A percentile compares a stretch with the other conserved stretches of the same genome.
phyloP scores from a whole-genome alignment of 2,888 invertebrate species.

The Agrilus biguttatus region DNA sequence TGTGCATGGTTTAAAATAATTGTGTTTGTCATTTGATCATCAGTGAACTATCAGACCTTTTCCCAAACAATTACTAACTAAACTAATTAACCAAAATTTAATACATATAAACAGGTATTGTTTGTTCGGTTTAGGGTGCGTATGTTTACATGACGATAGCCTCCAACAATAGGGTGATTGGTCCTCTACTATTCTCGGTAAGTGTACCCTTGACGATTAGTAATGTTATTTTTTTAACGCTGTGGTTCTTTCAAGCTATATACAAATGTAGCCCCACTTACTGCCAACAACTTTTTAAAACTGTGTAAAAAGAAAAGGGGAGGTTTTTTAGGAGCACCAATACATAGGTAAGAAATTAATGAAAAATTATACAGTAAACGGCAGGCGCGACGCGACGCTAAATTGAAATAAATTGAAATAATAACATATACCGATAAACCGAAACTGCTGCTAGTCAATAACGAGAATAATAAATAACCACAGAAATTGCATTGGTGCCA shows the following conservation, averaged over 20 bases:
- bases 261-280: constrained; percentile 40
- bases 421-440: too few species aligned
- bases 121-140: constrained; percentile 35
- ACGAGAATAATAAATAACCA: too few species aligned
- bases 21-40: too few species aligned
- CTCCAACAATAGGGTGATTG: constrained; percentile 31
- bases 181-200: constrained; percentile 45
- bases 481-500: too few species aligned
- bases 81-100: too few species aligned
- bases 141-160: constrained; percentile 40
- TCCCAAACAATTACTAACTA: too few species aligned
- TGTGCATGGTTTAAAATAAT: too few species aligned
- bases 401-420: too few species aligned
- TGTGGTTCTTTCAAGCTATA: constrained; percentile 34
- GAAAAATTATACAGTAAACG: background rate
- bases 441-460: too few species aligned
- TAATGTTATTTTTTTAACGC: constrained; percentile 2
- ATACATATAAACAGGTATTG: too few species aligned
- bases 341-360: constrained; percentile 34
- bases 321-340: constrained; percentile 40
- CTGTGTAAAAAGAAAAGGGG: constrained; percentile 34
- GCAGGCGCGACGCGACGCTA: too few species aligned
- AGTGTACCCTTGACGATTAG: constrained; percentile 10
- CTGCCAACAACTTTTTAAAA: constrained; percentile 42
- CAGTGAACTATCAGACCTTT: too few species aligned